Conservation (phyloP, 1,140 invertebrate species). For the Ectropis grisescens region DNA sequence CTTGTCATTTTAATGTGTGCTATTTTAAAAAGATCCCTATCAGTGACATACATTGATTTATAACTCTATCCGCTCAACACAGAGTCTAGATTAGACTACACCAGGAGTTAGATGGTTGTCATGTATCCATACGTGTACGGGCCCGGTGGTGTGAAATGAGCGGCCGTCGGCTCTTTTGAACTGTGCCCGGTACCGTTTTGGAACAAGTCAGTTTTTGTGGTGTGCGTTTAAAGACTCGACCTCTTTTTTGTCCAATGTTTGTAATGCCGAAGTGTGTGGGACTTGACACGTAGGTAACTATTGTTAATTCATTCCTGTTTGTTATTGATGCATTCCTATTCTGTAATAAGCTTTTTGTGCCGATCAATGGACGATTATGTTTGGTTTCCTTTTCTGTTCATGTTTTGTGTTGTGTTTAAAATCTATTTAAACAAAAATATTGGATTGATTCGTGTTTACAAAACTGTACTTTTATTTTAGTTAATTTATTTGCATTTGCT, state of each 20-base stretch:
- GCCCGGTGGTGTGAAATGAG: conserved; percentile 58
- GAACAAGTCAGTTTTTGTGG: conserved; percentile 43
- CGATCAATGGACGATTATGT: conserved; percentile 16
- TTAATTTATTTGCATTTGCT: too few relatives aligned
- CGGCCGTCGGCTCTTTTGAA: conserved; percentile 41
- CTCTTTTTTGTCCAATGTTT: conserved; percentile 57
- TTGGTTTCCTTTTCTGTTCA: conserved; percentile 14
- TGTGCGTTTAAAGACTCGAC: conserved; percentile 49
- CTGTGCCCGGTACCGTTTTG: conserved; percentile 52
- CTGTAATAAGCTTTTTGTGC: conserved; percentile 29
- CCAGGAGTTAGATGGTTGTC: too few relatives aligned
- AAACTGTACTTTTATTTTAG: too few relatives aligned
- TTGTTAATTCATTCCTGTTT: conserved; percentile 54
- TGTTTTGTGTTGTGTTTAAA: too few relatives aligned
- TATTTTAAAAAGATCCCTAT: too few relatives aligned
- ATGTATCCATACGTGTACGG: too few relatives aligned
- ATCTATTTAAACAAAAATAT: too few relatives aligned
- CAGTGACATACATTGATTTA: too few relatives aligned
- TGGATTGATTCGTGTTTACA: too few relatives aligned
- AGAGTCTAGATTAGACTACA: too few relatives aligned
- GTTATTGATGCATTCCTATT: conserved; percentile 43
- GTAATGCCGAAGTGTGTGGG: conserved; percentile 61
- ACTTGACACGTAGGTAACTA: conserved; percentile 62
- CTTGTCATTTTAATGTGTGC: too few relatives aligned
- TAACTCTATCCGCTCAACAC: too few relatives aligned